Evolutionary conservation across 2,797 vertebrate genomes (phyloP).

Genomic region (Coranthus polyacanthus): DNA sequence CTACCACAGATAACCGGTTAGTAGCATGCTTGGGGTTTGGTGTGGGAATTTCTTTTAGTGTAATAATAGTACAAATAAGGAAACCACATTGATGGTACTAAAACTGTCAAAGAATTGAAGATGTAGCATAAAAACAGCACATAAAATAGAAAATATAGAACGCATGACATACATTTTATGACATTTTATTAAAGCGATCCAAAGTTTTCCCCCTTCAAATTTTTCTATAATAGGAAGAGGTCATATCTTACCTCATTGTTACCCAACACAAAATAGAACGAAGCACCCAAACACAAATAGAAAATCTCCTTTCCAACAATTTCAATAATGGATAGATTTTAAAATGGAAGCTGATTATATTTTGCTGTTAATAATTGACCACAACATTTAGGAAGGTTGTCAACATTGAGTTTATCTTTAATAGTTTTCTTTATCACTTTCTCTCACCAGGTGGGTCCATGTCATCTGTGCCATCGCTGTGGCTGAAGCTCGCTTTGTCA

Average conservation of each 20-base stretch:
- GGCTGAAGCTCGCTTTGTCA: conserved; percentile 93
- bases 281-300: no score
- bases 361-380: neutral
- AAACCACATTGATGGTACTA: neutral
- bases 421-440: neutral
- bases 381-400: neutral
- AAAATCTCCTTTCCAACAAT: no score
- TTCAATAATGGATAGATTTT: neutral
- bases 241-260: no score
- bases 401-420: neutral
- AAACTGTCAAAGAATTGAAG: no score
- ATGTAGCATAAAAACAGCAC: no score
- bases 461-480: conserved; percentile 97
- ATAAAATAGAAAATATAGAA: no score
- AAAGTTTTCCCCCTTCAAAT: no score
- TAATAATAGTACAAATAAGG: neutral
- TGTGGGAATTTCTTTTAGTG: neutral
- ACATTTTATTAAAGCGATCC: no score
- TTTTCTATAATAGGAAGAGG: no score
- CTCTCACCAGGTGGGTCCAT: conserved; percentile 92
- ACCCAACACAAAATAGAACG: no score
- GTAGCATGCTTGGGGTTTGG: conserved; percentile 18
- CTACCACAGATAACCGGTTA: conserved; percentile 91
- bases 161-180: no score
- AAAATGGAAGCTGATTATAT: neutral